These are phyloP conservation scores for Papilio gigon DNA, from an alignment of 2,888 invertebrate genomes.

Conservation along the genomic window DNA sequence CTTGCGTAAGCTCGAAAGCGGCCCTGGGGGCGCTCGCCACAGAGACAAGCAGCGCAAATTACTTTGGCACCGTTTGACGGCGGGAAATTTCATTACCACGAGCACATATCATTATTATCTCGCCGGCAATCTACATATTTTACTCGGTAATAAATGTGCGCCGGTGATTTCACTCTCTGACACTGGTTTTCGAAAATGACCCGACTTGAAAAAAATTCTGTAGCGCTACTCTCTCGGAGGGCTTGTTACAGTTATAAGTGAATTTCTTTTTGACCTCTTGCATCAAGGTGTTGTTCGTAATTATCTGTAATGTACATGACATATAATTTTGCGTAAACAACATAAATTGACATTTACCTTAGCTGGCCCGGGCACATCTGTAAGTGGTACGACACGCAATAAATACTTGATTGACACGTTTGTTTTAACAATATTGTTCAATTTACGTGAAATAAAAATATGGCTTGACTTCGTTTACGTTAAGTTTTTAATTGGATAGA, in stretches of 20 bases:
- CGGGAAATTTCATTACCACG: constrained; percentile 83
- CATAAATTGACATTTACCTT: constrained; percentile 72
- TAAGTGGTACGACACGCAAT: constrained; percentile 43
- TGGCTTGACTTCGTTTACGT: background rate
- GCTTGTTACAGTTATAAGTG: constrained; percentile 81
- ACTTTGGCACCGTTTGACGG: constrained; percentile 83
- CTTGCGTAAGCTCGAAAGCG: constrained; percentile 81
- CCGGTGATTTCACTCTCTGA: constrained; percentile 80
- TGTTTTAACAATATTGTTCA: constrained; percentile 30
- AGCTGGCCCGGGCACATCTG: constrained; percentile 47
- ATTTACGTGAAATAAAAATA: background rate
- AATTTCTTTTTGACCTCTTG: constrained; percentile 82
- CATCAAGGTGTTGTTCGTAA: constrained; percentile 77
- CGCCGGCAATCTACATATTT: constrained; percentile 81
- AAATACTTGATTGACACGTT: constrained; percentile 41
- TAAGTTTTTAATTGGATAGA: too few relatives aligned
- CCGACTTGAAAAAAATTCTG: constrained; percentile 75
- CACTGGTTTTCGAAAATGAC: constrained; percentile 82
- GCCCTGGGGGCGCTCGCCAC: constrained; percentile 79
- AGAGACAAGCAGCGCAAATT: constrained; percentile 82
- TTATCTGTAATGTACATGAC: constrained; percentile 65
- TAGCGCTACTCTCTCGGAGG: constrained; percentile 71
- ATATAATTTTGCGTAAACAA: constrained; percentile 76
- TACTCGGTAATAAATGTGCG: constrained; percentile 80
- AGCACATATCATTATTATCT: constrained; percentile 83